A percentile compares a stretch with the other conserved stretches of the same genome.
Conservation (phyloP, 1,140 invertebrate genomes). For the Ceratosolen solmsi region DNA sequence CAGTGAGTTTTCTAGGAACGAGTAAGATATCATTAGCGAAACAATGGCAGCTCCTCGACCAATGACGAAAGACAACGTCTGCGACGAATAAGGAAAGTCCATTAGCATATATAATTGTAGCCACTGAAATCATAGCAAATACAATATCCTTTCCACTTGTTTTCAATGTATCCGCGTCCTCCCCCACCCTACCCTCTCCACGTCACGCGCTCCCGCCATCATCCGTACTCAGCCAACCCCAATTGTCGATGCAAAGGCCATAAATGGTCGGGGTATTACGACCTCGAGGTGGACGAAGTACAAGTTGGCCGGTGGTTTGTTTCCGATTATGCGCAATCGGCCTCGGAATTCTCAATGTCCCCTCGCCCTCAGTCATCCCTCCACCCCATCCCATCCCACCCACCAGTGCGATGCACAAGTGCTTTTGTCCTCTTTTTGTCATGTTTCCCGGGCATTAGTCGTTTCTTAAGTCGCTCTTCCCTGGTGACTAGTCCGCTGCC, state of each 20-base stretch:
- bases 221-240: no score
- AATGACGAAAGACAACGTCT: not conserved
- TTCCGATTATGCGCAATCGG: slow-evolving; percentile 44
- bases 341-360: slow-evolving; percentile 17
- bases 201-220: no score
- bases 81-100: not conserved
- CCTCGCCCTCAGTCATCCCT: no score
- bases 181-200: no score
- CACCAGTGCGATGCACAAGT: slow-evolving; percentile 39
- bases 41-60: not conserved
- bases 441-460: slow-evolving; percentile 21
- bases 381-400: not conserved
- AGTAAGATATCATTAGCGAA: not conserved
- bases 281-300: slow-evolving; percentile 24
- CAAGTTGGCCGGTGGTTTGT: slow-evolving; percentile 30
- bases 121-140: not conserved
- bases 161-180: no score
- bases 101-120: not conserved
- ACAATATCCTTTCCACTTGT: not conserved
- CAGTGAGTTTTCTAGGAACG: not conserved
- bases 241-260: not conserved
- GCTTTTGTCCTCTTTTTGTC: not conserved
- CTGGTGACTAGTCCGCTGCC: not conserved
- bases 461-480: not conserved
- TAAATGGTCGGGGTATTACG: not conserved